Evolutionary conservation across 1,140 invertebrate genomes (phyloP).

Genomic region (Geopemphigus sp.): DNA sequence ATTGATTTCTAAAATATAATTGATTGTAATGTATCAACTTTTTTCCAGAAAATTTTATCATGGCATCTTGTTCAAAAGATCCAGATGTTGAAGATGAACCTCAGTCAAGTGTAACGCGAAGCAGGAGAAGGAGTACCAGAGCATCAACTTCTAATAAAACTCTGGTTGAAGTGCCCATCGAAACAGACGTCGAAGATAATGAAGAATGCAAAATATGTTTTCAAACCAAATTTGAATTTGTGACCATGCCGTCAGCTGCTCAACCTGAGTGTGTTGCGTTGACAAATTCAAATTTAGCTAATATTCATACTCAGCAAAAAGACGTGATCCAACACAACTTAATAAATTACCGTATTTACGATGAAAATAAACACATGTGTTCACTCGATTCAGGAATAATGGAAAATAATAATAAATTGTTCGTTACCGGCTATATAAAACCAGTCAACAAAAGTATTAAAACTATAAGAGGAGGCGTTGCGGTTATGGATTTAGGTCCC

Average conservation of each 20-base stretch:
- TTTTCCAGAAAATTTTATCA: too few relatives aligned
- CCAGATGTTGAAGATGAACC: too few relatives aligned
- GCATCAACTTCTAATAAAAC: too few relatives aligned
- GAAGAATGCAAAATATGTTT: background rate
- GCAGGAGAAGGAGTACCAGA: too few relatives aligned
- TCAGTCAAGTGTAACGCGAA: too few relatives aligned
- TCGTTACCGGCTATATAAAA: conserved; percentile 79
- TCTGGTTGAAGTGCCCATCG: too few relatives aligned
- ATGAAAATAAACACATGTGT: conserved; percentile 75
- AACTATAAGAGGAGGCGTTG: conserved; percentile 69
- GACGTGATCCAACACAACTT: background rate
- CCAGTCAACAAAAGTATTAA: conserved; percentile 75
- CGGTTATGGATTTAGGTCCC: conserved; percentile 81
- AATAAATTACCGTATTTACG: conserved; percentile 67
- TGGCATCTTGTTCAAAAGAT: too few relatives aligned
- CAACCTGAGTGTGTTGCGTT: background rate
- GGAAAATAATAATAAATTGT: conserved; percentile 73
- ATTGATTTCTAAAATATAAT: too few relatives aligned
- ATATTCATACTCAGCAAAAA: background rate
- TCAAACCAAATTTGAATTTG: background rate
- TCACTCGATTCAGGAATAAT: conserved; percentile 77
- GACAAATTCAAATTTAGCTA: background rate
- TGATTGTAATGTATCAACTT: too few relatives aligned
- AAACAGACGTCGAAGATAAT: background rate
- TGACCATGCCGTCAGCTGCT: background rate